Base-by-base conservation (phyloP, 2,888 invertebrate genomes). In the Noctua janthina region DNA sequence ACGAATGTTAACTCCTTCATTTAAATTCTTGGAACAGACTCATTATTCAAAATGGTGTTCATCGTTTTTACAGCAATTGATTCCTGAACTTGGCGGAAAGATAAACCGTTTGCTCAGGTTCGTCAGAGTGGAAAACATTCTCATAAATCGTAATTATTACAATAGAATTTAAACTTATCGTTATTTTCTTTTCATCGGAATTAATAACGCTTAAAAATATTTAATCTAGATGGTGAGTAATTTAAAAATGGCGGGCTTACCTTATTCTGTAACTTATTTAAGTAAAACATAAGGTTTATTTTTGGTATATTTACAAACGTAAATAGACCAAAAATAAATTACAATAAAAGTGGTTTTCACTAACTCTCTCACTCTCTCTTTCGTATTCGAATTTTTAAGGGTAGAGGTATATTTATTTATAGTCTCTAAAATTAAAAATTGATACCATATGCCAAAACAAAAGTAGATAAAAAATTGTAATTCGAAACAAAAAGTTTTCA, bases 31-130 rank as follows among this genome's bases (percentile, higher is more conserved):
- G 71, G 62, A 77, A 51, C 43, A 56, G 51, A 23, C n/a, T 72
- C 76, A 64, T 84, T 75, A 75, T 70, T 80, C 51, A 74, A 51
- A 49, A 59, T 51, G 54, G 76, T 20, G 68, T 4, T 76, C 59
- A 80, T 73, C 64, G 70, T 80, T 84, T 79, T 85, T 54, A 77
- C 85, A 85, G 85, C 71, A 80, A 88, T 86, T 85, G 85, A 81
- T 85, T 81, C 17, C 68, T 15, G 66, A 81, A 87, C 68, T 81
- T 51, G 70, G 62, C 29, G 76, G 79, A 86, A 83, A 83, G 87
- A 88, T 88, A 86, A 86, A 56, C 29, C n/a, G 68, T 71, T 78
- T 68, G 43, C 59, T 59, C 10, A 70, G 68, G 78, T 78, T 76
- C 82, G 49, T 35, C 39, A 8, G 64, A 54, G 67, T 43, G 67